Percentiles rank a stretch among this genome's conserved stretches.
Conservation (phyloP, 1,140 invertebrate species). For the Neomicropteryx cornuta region DNA sequence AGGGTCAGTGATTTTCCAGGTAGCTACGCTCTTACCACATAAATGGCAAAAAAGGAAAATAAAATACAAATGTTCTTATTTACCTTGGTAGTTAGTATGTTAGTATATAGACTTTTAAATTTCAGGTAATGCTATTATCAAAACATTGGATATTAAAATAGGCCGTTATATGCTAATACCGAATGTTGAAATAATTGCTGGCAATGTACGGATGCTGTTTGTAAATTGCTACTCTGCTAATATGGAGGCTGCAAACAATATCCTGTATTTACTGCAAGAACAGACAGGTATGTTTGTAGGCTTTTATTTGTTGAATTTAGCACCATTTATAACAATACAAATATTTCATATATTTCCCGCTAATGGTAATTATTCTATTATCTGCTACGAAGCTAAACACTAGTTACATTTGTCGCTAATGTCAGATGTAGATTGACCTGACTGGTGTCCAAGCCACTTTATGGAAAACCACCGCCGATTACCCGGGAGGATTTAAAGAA, state of each 20-base stretch:
- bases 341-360: background rate
- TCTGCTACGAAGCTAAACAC: background rate
- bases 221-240: constrained; percentile 28
- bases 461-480: no score
- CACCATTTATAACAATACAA: background rate
- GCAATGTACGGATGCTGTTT: constrained; percentile 26
- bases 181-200: constrained; percentile 33
- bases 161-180: constrained; percentile 40
- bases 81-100: no score
- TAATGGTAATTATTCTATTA: background rate
- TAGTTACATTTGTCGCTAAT: background rate
- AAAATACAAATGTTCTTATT: no score
- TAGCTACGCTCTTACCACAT: no score
- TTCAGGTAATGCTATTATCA: constrained; percentile 42
- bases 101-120: constrained; percentile 7
- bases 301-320: constrained; percentile 3
- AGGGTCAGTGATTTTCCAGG: no score
- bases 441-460: no score
- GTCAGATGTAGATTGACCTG: no score
- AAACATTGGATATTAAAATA: constrained; percentile 50
- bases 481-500: no score
- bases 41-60: no score
- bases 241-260: constrained; percentile 25
- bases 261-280: constrained; percentile 20
- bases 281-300: constrained; percentile 20